These are phyloP conservation scores for Heliconius eleuchia DNA, from an alignment of 1,140 invertebrate species.

Conservation along the genomic window DNA sequence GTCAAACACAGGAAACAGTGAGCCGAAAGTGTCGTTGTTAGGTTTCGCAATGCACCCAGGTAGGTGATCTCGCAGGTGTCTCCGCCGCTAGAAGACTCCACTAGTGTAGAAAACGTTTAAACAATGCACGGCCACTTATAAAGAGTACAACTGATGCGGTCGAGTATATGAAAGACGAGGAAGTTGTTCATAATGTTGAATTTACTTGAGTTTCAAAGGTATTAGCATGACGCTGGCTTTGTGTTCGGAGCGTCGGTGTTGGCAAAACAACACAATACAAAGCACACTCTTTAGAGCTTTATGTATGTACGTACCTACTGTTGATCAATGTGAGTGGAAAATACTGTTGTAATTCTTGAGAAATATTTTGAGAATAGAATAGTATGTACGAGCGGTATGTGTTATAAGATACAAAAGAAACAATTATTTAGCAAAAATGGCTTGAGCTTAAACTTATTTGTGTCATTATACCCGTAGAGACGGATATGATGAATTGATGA, in stretches of 20 bases:
- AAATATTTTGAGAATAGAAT: constrained; percentile 24
- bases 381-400: constrained; percentile 7
- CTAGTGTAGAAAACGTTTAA: constrained; percentile 64
- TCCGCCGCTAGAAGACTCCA: constrained; percentile 50
- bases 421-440: not conserved
- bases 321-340: constrained; percentile 20
- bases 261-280: constrained; percentile 59
- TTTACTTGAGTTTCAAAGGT: constrained; percentile 49
- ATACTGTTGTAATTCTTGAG: constrained; percentile 32
- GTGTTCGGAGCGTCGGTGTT: constrained; percentile 54
- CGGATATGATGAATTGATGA: too few species aligned
- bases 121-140: constrained; percentile 57
- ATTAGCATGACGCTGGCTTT: constrained; percentile 53
- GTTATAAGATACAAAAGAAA: not conserved
- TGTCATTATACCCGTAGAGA: too few species aligned
- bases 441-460: too few species aligned
- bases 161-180: constrained; percentile 63
- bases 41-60: constrained; percentile 72
- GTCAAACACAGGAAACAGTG: constrained; percentile 78
- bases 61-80: constrained; percentile 59
- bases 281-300: constrained; percentile 32
- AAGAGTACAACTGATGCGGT: constrained; percentile 52
- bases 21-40: constrained; percentile 71
- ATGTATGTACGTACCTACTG: not conserved
- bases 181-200: constrained; percentile 64